phyloP scores from a whole-genome alignment of 2,797 vertebrate genomes.

The Moxostoma hubbsi region DNA sequence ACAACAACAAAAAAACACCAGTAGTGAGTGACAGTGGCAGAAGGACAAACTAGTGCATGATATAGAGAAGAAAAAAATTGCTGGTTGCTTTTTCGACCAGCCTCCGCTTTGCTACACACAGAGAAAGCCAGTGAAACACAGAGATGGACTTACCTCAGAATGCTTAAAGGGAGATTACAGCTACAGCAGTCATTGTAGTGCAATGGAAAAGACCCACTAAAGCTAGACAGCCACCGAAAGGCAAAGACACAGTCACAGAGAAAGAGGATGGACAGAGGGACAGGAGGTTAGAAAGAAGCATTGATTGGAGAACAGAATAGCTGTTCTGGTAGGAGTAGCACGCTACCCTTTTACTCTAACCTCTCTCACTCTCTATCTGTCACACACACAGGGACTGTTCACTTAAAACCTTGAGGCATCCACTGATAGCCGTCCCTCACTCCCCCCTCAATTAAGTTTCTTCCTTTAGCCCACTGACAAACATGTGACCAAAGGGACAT shows the following conservation, averaged over 20 bases:
- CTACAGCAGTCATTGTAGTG: conserved; percentile 60
- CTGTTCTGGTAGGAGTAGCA: conserved; percentile 40
- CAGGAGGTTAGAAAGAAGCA: conserved; percentile 31
- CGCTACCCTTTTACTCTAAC: conserved; percentile 28
- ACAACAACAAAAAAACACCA: not conserved
- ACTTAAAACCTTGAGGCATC: conserved; percentile 48
- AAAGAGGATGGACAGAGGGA: conserved; percentile 50
- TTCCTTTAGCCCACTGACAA: conserved; percentile 60
- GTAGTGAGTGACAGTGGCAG: conserved; percentile 13
- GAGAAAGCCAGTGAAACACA: not conserved
- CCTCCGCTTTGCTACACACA: conserved; percentile 9
- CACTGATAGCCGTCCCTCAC: conserved; percentile 47
- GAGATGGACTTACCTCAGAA: conserved; percentile 63
- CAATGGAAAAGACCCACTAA: conserved; percentile 58
- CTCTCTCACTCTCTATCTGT: conserved; percentile 27
- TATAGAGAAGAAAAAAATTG: not conserved
- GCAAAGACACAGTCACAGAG: conserved; percentile 6
- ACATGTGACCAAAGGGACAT: conserved; percentile 64
- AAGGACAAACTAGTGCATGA: not conserved
- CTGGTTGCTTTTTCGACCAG: not conserved
- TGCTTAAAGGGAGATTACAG: conserved; percentile 59
- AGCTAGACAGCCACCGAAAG: conserved; percentile 36
- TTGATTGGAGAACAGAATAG: conserved; percentile 51
- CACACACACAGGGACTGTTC: conserved; percentile 24
- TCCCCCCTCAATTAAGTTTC: conserved; percentile 56